Percentiles rank a stretch among this genome's conserved stretches.
phyloP scores from a whole-genome alignment of 2,888 invertebrate genomes.

The Agrotis ipsilon region DNA sequence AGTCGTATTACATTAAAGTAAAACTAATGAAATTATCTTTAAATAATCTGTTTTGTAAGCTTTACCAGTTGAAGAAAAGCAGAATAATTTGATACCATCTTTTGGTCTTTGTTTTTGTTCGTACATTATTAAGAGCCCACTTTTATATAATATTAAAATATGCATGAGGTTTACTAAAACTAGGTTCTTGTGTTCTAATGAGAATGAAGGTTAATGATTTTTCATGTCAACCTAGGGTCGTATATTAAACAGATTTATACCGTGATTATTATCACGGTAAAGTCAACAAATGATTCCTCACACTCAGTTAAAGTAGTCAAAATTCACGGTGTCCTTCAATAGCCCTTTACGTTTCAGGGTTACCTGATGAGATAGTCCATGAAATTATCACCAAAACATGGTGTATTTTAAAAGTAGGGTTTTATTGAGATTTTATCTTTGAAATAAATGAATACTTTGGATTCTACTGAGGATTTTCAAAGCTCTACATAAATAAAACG shows the following conservation, averaged over 20 bases:
- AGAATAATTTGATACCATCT: constrained; percentile 40
- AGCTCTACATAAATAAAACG: too few species aligned
- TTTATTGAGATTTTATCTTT: too few species aligned
- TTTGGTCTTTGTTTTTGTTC: constrained; percentile 36
- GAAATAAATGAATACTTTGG: too few species aligned
- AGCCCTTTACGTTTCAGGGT: too few species aligned
- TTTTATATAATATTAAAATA: constrained; percentile 30
- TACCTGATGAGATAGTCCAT: too few species aligned
- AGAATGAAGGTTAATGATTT: constrained; percentile 3
- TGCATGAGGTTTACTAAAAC: constrained; percentile 8
- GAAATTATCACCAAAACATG: too few species aligned
- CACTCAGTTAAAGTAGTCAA: too few species aligned
- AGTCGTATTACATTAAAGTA: constrained; percentile 35
- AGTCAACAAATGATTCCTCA: too few species aligned
- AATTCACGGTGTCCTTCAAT: too few species aligned
- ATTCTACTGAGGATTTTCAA: too few species aligned
- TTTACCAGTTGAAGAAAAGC: constrained; percentile 40
- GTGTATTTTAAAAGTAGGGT: too few species aligned
- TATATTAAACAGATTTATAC: neutral
- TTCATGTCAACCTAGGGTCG: neutral
- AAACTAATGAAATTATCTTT: constrained; percentile 43
- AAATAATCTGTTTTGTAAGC: constrained; percentile 39
- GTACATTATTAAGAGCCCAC: constrained; percentile 12
- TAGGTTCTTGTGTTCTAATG: neutral
- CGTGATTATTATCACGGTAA: too few species aligned